Evolutionary conservation across 2,888 invertebrate genomes (phyloP).

Genomic region (Sturmia bella): DNA sequence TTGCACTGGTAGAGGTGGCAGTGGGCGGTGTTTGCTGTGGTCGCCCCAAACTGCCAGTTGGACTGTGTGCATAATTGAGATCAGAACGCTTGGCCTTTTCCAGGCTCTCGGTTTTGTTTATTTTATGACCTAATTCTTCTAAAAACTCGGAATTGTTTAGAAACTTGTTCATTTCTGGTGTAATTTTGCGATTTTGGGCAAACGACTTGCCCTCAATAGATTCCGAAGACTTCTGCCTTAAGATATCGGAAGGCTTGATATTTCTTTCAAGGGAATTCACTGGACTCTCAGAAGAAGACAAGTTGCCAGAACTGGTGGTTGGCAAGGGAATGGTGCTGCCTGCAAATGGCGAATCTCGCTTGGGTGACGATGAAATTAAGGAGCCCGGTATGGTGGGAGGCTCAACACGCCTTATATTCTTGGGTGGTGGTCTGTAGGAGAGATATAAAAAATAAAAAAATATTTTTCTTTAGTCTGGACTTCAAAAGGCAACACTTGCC

Average conservation of each 20-base stretch:
- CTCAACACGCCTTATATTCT: slow-evolving; percentile 85
- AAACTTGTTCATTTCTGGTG: slow-evolving; percentile 80
- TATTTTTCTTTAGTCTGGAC: slow-evolving; percentile 5
- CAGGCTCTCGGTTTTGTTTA: slow-evolving; percentile 81
- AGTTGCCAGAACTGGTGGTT: slow-evolving; percentile 74
- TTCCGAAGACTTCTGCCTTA: slow-evolving; percentile 82
- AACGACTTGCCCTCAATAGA: slow-evolving; percentile 80
- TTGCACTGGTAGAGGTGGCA: slow-evolving; percentile 19
- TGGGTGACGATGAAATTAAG: slow-evolving; percentile 79
- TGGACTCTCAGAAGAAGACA: slow-evolving; percentile 78
- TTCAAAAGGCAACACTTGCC: slow-evolving; percentile 80
- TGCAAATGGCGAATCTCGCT: slow-evolving; percentile 77
- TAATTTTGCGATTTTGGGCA: slow-evolving; percentile 79
- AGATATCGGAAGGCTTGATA: slow-evolving; percentile 82
- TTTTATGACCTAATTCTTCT: slow-evolving; percentile 81
- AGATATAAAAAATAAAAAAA: slow-evolving; percentile 38
- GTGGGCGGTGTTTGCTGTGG: slow-evolving; percentile 73
- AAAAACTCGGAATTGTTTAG: slow-evolving; percentile 79
- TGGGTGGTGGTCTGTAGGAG: slow-evolving; percentile 85
- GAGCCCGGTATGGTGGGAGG: slow-evolving; percentile 82
- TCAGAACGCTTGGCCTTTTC: slow-evolving; percentile 79
- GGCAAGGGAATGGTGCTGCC: slow-evolving; percentile 78
- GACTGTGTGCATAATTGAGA: slow-evolving; percentile 76
- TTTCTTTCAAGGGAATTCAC: slow-evolving; percentile 81
- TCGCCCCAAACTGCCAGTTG: slow-evolving; percentile 81